Evolutionary conservation across 2,113 vertebrate genomes (phyloP).

Genomic region (Helogale parvula): DNA sequence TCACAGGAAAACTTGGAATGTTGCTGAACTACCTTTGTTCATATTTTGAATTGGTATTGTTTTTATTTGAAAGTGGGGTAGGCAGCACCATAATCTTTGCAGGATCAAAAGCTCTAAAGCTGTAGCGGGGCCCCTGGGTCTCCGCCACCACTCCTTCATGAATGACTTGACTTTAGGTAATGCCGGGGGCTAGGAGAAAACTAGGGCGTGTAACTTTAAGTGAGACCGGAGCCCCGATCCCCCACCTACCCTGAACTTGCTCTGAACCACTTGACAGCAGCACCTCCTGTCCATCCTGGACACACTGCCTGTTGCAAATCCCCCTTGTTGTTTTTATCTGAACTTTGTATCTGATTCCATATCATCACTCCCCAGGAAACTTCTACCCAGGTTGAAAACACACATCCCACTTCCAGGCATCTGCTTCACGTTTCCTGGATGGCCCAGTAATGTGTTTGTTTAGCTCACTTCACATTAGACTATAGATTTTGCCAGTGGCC

Average conservation of each 20-base stretch:
- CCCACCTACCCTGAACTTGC: neutral
- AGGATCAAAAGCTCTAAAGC: neutral
- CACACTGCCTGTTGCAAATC: neutral
- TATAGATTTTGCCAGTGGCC: constrained; percentile 70
- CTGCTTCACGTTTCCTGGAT: constrained; percentile 73
- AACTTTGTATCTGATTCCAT: constrained; percentile 22
- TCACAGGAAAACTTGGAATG: neutral
- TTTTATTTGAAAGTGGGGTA: neutral
- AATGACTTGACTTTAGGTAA: neutral
- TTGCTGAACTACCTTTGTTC: neutral
- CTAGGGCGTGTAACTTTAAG: neutral
- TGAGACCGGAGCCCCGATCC: neutral
- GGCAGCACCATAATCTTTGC: neutral
- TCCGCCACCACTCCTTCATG: neutral
- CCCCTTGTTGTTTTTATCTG: neutral
- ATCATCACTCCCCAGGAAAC: constrained; percentile 43
- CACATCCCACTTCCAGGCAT: constrained; percentile 60
- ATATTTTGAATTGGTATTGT: neutral
- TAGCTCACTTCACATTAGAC: constrained; percentile 43
- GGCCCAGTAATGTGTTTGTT: constrained; percentile 66
- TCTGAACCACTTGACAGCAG: neutral
- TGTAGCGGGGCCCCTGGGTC: neutral
- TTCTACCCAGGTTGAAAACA: constrained; percentile 60
- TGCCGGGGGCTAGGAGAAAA: neutral
- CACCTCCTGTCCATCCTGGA: neutral